Conservation (phyloP, 2,888 invertebrate genomes). For the Spodoptera exigua region DNA sequence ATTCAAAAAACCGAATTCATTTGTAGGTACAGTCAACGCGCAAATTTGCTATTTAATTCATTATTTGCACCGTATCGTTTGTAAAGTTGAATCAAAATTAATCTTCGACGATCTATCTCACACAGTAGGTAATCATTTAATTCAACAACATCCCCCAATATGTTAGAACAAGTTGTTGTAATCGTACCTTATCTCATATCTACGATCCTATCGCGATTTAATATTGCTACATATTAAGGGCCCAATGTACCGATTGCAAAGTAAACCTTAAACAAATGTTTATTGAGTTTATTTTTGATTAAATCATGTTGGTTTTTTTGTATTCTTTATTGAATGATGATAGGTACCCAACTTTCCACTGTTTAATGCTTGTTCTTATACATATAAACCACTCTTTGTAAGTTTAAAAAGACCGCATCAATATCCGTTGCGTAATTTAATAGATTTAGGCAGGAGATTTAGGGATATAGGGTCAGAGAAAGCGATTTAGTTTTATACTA, state of each 20-base stretch:
- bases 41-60: too few relatives aligned
- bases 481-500: too few relatives aligned
- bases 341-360: too few relatives aligned
- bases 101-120: constrained; percentile 6
- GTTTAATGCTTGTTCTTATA: too few relatives aligned
- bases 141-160: constrained; percentile 53
- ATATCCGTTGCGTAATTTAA: too few relatives aligned
- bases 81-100: constrained; percentile 3
- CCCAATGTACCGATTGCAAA: constrained; percentile 65
- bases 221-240: constrained; percentile 69
- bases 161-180: constrained; percentile 61
- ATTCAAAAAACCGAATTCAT: too few relatives aligned
- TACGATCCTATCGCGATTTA: constrained; percentile 75
- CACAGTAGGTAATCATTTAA: constrained; percentile 38
- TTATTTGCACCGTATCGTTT: constrained; percentile 17
- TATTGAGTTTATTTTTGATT: constrained; percentile 8
- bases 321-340: too few relatives aligned
- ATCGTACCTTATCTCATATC: constrained; percentile 77
- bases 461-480: too few relatives aligned
- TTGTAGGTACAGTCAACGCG: too few relatives aligned
- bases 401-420: too few relatives aligned
- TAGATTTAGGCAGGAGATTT: too few relatives aligned
- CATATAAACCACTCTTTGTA: too few relatives aligned
- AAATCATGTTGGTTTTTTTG: neutral
- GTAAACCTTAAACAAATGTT: constrained; percentile 25